Evolutionary conservation across 2,113 vertebrate genomes (phyloP).

Genomic region (Misgurnus anguillicaudatus): DNA sequence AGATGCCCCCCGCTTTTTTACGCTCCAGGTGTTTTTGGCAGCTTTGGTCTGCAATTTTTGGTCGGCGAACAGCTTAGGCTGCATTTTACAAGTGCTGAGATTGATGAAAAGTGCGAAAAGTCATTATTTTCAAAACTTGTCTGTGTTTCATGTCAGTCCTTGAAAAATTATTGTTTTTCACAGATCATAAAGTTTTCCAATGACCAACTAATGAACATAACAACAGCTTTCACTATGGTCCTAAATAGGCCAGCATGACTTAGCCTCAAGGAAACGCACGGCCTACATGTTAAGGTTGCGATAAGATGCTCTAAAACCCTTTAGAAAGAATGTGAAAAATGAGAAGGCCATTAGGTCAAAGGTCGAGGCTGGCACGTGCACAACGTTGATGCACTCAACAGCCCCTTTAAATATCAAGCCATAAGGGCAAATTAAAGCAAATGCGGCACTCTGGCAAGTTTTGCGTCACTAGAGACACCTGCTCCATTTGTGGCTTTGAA

Average conservation of each 20-base stretch:
- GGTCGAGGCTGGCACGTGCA: neutral
- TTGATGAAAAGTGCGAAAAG: neutral
- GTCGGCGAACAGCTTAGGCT: neutral
- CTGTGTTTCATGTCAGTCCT: neutral
- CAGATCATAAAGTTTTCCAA: neutral
- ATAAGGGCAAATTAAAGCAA: constrained; percentile 19
- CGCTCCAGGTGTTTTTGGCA: neutral
- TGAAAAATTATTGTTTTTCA: constrained; percentile 8
- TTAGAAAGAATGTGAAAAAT: constrained; percentile 37
- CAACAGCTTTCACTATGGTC: constrained; percentile 1
- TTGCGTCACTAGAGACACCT: neutral
- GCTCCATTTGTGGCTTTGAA: constrained; percentile 13
- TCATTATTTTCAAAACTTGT: neutral
- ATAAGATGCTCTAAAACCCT: constrained; percentile 23
- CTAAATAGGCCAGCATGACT: constrained; percentile 17
- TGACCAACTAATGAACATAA: neutral
- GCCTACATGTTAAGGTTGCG: constrained; percentile 33
- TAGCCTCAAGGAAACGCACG: constrained; percentile 25
- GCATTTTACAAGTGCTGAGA: constrained; percentile 21
- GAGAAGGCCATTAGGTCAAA: constrained; percentile 14
- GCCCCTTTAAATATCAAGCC: constrained; percentile 4
- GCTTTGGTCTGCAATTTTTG: neutral
- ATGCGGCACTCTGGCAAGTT: neutral
- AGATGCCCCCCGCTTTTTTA: neutral
- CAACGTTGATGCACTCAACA: constrained; percentile 3